Evolutionary conservation across 2,888 invertebrate genomes (phyloP), one percentile per base, ranked within the genome.

Genomic region (Apantesis nais): DNA sequence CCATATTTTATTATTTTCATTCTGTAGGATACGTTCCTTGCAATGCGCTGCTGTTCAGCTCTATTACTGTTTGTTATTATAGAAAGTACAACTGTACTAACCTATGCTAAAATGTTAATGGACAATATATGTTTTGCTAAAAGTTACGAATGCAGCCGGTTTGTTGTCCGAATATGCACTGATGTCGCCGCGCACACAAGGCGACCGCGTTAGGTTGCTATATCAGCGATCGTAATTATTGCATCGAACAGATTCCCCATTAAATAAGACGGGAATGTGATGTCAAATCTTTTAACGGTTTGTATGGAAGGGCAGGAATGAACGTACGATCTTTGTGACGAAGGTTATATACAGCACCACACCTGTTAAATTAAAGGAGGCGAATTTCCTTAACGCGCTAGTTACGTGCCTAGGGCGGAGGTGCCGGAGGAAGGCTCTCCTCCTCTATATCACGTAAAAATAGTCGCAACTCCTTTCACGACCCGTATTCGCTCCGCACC

Each of bases 401-500:
- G 78, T 67, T 22, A 75, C 37, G 70, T 52, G 73, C 62, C 62
- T 66, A 61, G 67, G 70, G 44, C 37, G 58, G 67, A 48, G 72
- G 74, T 72, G 31, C 66, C 58, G 71, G 71, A n/a, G 70, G 73
- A 8, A 41, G 41, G 25, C 29, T 60, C 73, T 64, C 72, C 80
- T 74, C 68, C 81, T 66, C 76, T 76, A 78, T 75, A 76, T 78
- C 82, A 81, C 78, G 78, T 81, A 80, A 83, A 81, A 85, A 81
- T 81, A 76, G 81, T 76, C 75, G 78, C 81, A 81, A 78, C 83
- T 84, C 80, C 80, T 82, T 82, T 75, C 80, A 78, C 78, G 79
- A 80, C 74, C 80, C 78, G 81, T 83, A 85, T 85, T 81, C 87
- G 86, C 82, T 86, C 87, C 85, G 86, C 88, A 90, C 91, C 90